Percentiles rank a stretch among this genome's conserved stretches.
Evolutionary conservation across 2,113 vertebrate genomes (phyloP).

Genomic region (Crotophaga sulcirostris): DNA sequence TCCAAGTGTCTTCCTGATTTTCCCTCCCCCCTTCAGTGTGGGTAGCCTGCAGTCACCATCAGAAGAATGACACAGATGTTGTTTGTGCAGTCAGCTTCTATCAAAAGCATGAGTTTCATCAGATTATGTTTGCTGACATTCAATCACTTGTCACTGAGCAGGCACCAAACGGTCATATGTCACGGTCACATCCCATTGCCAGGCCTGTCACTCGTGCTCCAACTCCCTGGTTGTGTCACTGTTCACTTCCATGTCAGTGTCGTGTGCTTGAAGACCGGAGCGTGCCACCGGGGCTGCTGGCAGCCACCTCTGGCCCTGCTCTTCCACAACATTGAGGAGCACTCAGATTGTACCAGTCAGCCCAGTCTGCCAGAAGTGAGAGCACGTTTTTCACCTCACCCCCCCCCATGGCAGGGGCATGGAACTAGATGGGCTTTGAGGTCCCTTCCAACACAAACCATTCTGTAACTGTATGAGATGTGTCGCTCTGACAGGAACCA

Average conservation of each 20-base stretch:
- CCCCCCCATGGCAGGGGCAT: no score
- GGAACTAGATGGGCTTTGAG: no score
- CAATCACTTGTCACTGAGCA: conserved; percentile 45
- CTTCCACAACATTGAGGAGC: accelerated
- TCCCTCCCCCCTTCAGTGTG: neutral
- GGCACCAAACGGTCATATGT: neutral
- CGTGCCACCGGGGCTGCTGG: neutral
- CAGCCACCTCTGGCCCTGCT: neutral
- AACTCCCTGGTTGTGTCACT: neutral
- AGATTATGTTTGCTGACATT: conserved; percentile 52
- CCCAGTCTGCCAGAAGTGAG: neutral
- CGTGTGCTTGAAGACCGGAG: neutral
- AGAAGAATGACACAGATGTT: conserved; percentile 27
- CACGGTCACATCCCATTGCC: conserved; percentile 6
- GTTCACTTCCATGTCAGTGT: neutral
- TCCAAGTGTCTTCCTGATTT: conserved; percentile 1
- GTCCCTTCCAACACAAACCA: no score
- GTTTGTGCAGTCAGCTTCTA: conserved; percentile 45
- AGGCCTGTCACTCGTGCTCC: neutral
- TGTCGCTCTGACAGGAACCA: neutral
- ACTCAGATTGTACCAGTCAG: neutral
- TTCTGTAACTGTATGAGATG: no score
- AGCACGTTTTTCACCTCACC: neutral
- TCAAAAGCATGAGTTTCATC: conserved; percentile 44
- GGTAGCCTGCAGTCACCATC: conserved; percentile 1